These are phyloP conservation scores for Siderastrea radians DNA, from an alignment of 92 coral and sea anemone genomes.

Conservation along the genomic window DNA sequence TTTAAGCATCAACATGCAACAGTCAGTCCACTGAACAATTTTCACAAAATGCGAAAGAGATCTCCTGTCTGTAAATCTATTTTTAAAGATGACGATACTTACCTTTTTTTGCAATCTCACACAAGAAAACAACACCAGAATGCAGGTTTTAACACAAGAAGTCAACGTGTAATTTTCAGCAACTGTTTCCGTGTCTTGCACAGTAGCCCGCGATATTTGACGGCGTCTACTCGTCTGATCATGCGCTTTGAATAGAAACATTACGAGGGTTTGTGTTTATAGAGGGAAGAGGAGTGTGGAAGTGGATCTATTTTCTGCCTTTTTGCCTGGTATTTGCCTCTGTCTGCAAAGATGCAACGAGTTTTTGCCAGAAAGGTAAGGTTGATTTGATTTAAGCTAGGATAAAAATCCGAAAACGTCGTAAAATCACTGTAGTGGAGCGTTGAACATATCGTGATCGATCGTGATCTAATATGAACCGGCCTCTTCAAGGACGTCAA, in stretches of 20 bases:
- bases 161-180: background rate
- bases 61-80: too few relatives aligned
- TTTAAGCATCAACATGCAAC: too few relatives aligned
- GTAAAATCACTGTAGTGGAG: background rate
- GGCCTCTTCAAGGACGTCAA: background rate
- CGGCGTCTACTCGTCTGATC: constrained; percentile 6
- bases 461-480: constrained; percentile 13
- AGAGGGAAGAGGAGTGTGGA: background rate
- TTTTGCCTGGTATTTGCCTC: constrained; percentile 34
- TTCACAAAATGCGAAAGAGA: too few relatives aligned
- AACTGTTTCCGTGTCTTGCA: background rate
- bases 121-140: background rate
- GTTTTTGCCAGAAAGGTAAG: constrained; percentile 80
- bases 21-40: too few relatives aligned
- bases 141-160: background rate
- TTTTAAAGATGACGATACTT: too few relatives aligned
- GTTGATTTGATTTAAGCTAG: background rate
- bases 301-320: constrained; percentile 1
- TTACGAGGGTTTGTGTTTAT: background rate
- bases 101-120: background rate
- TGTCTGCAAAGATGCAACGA: constrained; percentile 82
- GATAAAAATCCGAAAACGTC: background rate
- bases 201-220: constrained; percentile 6
- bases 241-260: constrained; percentile 28
- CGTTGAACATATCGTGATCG: constrained; percentile 10